Conservation (phyloP, 2,888 invertebrate species). For the Chloromyia formosa region DNA sequence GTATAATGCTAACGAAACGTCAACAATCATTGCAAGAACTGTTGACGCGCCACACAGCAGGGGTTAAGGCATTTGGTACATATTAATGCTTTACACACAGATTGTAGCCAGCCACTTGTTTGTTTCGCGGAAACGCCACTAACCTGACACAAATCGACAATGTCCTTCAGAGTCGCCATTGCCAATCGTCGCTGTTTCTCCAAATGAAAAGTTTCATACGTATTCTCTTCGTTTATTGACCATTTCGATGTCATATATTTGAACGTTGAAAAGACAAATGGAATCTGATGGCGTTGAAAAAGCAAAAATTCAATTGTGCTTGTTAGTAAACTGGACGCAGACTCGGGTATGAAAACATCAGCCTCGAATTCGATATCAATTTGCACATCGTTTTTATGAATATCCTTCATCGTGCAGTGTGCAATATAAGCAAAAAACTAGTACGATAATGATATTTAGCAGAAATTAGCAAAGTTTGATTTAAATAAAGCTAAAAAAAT, state of each 20-base stretch:
- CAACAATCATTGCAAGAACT: no score
- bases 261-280: constrained; percentile 61
- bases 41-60: no score
- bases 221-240: constrained; percentile 50
- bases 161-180: constrained; percentile 56
- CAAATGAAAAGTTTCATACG: constrained; percentile 54
- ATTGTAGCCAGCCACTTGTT: no score
- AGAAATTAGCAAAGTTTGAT: no score
- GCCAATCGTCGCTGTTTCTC: constrained; percentile 57
- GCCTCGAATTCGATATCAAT: constrained; percentile 56
- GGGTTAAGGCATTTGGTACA: no score
- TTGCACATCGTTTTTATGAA: neutral
- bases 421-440: no score
- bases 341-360: constrained; percentile 57
- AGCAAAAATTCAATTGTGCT: constrained; percentile 59
- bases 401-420: no score
- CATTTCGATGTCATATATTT: constrained; percentile 59
- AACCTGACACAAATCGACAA: constrained; percentile 58
- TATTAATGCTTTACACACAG: no score
- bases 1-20: no score
- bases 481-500: no score
- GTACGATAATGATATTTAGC: no score
- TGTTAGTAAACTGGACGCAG: constrained; percentile 55
- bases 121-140: no score
- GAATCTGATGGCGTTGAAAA: constrained; percentile 62